Conservation (phyloP, 2,888 invertebrate species). For the Hemicrepidius hirtus region DNA sequence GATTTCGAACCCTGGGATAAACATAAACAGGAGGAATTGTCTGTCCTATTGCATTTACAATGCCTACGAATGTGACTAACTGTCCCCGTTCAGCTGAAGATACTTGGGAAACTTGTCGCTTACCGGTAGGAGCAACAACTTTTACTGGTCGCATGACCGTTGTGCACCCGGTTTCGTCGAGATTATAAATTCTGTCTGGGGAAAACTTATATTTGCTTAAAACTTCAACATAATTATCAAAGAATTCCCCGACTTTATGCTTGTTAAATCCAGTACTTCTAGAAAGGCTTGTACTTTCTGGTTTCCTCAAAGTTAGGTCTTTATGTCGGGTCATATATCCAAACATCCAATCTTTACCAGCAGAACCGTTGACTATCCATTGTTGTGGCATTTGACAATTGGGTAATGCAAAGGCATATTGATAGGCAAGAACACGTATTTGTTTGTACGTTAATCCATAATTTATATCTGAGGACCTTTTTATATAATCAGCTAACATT, state of each 20-base stretch:
- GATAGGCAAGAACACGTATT: background rate
- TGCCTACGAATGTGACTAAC: too few relatives aligned
- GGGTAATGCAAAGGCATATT: background rate
- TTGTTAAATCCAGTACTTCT: background rate
- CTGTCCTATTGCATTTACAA: too few relatives aligned
- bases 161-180: too few relatives aligned
- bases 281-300: background rate
- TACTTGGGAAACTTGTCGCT: too few relatives aligned
- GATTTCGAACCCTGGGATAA: too few relatives aligned
- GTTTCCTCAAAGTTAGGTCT: too few relatives aligned
- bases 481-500: background rate
- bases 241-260: background rate
- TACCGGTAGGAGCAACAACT: too few relatives aligned
- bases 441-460: constrained; percentile 9
- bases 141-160: too few relatives aligned
- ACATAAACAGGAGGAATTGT: too few relatives aligned
- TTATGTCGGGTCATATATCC: background rate
- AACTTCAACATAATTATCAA: background rate
- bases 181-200: too few relatives aligned
- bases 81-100: too few relatives aligned
- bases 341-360: background rate
- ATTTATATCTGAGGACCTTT: background rate
- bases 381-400: background rate
- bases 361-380: background rate
- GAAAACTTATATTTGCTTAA: too few relatives aligned